A percentile compares a stretch with the other conserved stretches of the same genome.
phyloP scores from a whole-genome alignment of 2,113 vertebrate genomes.

The Limnothrissa miodon region DNA sequence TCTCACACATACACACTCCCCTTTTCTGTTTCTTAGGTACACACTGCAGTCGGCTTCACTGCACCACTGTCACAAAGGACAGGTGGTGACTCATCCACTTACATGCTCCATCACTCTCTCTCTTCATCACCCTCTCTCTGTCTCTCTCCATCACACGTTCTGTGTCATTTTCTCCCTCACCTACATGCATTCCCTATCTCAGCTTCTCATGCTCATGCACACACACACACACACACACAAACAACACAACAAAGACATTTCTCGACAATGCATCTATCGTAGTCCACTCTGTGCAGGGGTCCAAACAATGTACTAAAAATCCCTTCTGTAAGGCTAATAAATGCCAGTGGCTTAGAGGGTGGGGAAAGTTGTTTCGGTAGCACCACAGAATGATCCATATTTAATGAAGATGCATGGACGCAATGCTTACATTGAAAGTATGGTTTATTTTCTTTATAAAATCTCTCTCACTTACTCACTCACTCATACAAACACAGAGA shows the following conservation, averaged over 20 bases:
- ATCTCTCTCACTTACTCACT: slow-evolving; percentile 54
- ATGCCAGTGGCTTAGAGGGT: neutral
- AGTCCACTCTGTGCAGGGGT: slow-evolving; percentile 18
- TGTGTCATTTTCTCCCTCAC: slow-evolving; percentile 9
- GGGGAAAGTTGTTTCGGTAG: neutral
- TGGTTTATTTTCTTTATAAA: slow-evolving; percentile 60
- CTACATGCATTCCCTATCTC: slow-evolving; percentile 26
- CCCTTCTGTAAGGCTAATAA: neutral
- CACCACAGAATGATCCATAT: neutral
- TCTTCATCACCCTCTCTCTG: slow-evolving; percentile 3
- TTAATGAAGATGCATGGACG: neutral
- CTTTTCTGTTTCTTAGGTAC: slow-evolving; percentile 37
- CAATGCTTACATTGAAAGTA: slow-evolving; percentile 34
- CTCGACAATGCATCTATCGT: slow-evolving; percentile 21
- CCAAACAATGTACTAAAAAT: slow-evolving; percentile 24
- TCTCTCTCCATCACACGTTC: slow-evolving; percentile 14
- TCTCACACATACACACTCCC: slow-evolving; percentile 13
- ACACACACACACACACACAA: slow-evolving; percentile 22
- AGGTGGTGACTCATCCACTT: slow-evolving; percentile 60
- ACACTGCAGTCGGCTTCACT: slow-evolving; percentile 48
- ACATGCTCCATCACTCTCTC: slow-evolving; percentile 45
- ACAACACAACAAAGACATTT: slow-evolving; percentile 23
- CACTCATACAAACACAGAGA: neutral
- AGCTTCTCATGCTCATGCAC: slow-evolving; percentile 17
- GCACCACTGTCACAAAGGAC: slow-evolving; percentile 52